These are phyloP conservation scores for Calliopsis andreniformis DNA, from an alignment of 1,140 invertebrate species.

Conservation along the genomic window DNA sequence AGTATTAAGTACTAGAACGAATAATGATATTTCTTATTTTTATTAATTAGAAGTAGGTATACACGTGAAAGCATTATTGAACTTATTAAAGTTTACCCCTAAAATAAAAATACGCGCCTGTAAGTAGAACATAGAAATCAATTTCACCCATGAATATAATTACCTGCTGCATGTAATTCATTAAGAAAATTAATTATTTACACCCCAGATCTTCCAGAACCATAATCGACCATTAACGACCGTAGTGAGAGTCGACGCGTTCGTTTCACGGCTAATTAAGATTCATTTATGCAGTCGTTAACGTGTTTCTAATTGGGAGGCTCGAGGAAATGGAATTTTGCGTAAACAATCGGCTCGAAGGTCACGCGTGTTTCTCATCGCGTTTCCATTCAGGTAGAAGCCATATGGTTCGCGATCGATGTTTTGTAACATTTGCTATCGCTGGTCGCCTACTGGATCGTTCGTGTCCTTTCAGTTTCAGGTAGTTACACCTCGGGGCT, in stretches of 20 bases:
- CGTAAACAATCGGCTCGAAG: conserved; percentile 7
- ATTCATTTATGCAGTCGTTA: conserved; percentile 8
- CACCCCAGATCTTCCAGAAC: background rate
- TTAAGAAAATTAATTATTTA: conserved; percentile 18
- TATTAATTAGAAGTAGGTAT: too few species aligned
- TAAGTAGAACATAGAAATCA: background rate
- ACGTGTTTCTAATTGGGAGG: background rate
- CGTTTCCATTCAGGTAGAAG: background rate
- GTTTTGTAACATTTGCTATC: background rate
- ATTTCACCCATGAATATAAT: background rate
- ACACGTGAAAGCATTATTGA: too few species aligned
- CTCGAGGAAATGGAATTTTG: background rate
- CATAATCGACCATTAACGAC: conserved; percentile 5
- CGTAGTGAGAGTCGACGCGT: background rate
- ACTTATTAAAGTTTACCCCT: too few species aligned
- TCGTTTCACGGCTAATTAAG: conserved; percentile 23
- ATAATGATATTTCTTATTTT: too few species aligned
- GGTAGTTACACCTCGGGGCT: too few species aligned
- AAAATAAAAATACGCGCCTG: too few species aligned
- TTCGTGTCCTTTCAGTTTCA: too few species aligned
- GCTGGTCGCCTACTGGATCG: too few species aligned
- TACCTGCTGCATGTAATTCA: background rate
- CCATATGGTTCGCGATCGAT: too few species aligned
- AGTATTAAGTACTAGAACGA: too few species aligned
- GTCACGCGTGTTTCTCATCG: background rate